These are phyloP conservation scores for Malurus cyaneus DNA, from an alignment of 2,113 vertebrate species.

Conservation along the genomic window DNA sequence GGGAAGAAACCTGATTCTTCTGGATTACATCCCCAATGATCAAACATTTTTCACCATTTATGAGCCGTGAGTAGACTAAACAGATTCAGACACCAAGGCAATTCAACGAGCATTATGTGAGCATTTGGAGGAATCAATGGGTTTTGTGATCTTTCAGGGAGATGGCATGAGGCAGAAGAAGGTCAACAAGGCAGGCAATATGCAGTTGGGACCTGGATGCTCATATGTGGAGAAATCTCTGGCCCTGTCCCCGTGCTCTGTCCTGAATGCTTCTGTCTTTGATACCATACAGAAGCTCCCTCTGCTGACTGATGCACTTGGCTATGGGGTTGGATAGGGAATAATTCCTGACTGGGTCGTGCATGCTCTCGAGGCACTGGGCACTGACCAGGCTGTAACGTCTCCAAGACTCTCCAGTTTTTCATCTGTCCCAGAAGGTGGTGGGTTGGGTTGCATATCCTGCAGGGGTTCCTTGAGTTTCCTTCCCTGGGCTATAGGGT, in stretches of 20 bases:
- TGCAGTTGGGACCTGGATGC: background rate
- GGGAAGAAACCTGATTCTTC: background rate
- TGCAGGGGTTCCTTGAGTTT: background rate
- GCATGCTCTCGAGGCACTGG: too few relatives aligned
- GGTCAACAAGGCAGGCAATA: rapidly evolving
- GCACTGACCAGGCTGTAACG: rapidly evolving
- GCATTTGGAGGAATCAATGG: background rate
- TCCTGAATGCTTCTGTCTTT: background rate
- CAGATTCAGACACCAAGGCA: background rate
- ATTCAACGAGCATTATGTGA: background rate
- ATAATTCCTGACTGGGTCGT: rapidly evolving
- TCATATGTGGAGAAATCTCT: background rate
- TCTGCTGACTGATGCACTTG: background rate
- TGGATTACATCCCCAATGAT: background rate
- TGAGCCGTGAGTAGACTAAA: background rate
- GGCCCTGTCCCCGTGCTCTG: background rate
- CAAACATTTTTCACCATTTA: background rate
- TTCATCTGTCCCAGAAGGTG: background rate
- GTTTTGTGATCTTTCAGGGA: background rate
- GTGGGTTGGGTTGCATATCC: background rate
- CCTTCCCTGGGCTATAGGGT: background rate
- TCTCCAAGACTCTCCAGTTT: background rate
- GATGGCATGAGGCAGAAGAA: rapidly evolving
- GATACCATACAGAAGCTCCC: background rate
- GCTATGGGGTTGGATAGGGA: background rate